Percentiles rank a stretch among this genome's conserved stretches.
phyloP scores from a whole-genome alignment of 2,888 invertebrate species.

The Adineta ricciae region DNA sequence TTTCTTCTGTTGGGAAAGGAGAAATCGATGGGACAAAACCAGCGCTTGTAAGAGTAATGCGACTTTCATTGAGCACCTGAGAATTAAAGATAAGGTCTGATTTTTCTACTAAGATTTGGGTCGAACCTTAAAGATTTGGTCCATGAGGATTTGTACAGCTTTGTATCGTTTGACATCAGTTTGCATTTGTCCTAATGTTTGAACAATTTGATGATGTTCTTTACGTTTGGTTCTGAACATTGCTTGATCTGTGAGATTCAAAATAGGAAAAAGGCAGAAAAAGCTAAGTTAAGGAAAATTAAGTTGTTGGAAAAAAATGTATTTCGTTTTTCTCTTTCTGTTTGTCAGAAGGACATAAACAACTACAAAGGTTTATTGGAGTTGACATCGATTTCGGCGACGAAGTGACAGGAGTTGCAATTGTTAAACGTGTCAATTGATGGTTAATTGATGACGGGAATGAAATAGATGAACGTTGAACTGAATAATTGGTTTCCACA shows the following conservation, averaged over 20 bases:
- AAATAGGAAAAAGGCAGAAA: background rate
- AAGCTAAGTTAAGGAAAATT: background rate
- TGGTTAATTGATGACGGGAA: background rate
- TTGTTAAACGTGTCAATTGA: background rate
- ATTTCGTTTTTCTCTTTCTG: background rate
- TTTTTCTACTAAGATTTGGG: background rate
- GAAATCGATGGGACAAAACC: background rate
- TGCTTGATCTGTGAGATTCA: background rate
- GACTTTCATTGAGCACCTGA: background rate
- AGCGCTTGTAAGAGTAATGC: background rate
- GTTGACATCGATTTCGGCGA: background rate
- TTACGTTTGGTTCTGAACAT: background rate
- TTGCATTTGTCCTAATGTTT: background rate
- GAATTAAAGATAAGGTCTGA: background rate
- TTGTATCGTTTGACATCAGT: background rate
- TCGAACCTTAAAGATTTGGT: background rate
- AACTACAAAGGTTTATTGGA: background rate
- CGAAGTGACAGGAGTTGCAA: background rate
- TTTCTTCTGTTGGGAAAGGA: background rate
- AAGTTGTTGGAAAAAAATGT: background rate
- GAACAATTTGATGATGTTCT: background rate
- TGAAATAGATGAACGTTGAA: background rate
- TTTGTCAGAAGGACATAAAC: background rate
- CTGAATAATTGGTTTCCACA: conserved; percentile 13
- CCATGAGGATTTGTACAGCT: background rate